phyloP scores from a whole-genome alignment of 2,888 invertebrate genomes.

The Miltochrista miniata region DNA sequence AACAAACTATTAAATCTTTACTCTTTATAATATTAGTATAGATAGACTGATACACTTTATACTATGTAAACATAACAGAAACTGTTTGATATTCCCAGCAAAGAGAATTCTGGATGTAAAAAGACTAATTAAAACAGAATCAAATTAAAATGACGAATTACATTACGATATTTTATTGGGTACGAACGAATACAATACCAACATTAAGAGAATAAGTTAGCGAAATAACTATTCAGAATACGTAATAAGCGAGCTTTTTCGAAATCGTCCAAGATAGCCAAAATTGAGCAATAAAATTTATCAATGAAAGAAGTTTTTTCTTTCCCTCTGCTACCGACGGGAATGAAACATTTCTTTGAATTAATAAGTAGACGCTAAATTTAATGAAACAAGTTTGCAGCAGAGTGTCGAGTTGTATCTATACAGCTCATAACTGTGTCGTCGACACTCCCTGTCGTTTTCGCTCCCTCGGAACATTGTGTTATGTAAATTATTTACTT shows the following conservation, averaged over 20 bases:
- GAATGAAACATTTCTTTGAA: constrained; percentile 63
- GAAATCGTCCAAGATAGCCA: constrained; percentile 35
- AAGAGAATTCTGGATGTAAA: background rate
- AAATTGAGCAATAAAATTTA: constrained; percentile 53
- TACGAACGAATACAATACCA: constrained; percentile 4
- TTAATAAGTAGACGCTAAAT: constrained; percentile 74
- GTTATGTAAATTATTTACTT: constrained; percentile 52
- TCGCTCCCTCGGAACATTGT: constrained; percentile 49
- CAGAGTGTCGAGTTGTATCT: constrained; percentile 54
- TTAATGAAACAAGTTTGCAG: constrained; percentile 75
- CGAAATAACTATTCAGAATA: constrained; percentile 26
- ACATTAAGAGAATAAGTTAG: constrained; percentile 18
- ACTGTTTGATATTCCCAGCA: too few species aligned
- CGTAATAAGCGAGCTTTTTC: constrained; percentile 26
- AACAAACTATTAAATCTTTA: too few species aligned
- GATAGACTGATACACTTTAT: too few species aligned
- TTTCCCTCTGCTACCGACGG: constrained; percentile 45
- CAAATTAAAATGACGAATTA: background rate
- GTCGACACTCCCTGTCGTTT: constrained; percentile 37
- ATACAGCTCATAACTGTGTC: constrained; percentile 54
- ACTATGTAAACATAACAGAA: too few species aligned
- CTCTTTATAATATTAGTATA: too few species aligned
- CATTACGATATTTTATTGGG: background rate
- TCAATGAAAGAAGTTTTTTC: constrained; percentile 53
- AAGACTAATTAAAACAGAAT: background rate